A percentile compares a stretch with the other conserved stretches of the same genome.
Conservation (phyloP, 2,888 invertebrate genomes). For the Polietes domitor region DNA sequence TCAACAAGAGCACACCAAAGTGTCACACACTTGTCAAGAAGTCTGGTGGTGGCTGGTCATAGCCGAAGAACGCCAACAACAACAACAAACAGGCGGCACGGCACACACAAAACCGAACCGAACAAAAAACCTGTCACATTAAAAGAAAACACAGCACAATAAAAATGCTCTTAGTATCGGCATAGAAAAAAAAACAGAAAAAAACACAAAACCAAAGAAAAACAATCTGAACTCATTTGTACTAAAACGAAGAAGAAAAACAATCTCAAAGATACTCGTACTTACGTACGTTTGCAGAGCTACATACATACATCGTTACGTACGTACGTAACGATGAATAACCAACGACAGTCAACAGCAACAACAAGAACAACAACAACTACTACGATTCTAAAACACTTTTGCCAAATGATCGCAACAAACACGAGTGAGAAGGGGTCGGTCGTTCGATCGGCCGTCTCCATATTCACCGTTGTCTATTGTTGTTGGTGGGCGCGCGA, state of each 20-base stretch:
- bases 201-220: conserved; percentile 34
- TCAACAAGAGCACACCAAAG: neutral
- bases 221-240: neutral
- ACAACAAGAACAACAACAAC: neutral
- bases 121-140: conserved; percentile 28
- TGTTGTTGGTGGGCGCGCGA: neutral
- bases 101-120: neutral
- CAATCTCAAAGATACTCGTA: conserved; percentile 18
- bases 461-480: neutral
- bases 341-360: neutral
- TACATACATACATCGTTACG: no score
- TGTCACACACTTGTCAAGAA: conserved; percentile 30
- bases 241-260: conserved; percentile 25
- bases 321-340: neutral
- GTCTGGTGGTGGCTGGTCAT: no score
- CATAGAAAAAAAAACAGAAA: neutral
- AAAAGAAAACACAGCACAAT: neutral
- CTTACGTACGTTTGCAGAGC: neutral
- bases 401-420: conserved; percentile 23
- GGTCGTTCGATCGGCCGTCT: neutral
- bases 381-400: neutral
- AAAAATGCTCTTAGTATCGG: conserved; percentile 35
- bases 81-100: neutral
- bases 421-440: neutral
- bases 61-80: neutral